Evolutionary conservation across 1,140 invertebrate genomes (phyloP).

Genomic region (Drosophila gunungcola): DNA sequence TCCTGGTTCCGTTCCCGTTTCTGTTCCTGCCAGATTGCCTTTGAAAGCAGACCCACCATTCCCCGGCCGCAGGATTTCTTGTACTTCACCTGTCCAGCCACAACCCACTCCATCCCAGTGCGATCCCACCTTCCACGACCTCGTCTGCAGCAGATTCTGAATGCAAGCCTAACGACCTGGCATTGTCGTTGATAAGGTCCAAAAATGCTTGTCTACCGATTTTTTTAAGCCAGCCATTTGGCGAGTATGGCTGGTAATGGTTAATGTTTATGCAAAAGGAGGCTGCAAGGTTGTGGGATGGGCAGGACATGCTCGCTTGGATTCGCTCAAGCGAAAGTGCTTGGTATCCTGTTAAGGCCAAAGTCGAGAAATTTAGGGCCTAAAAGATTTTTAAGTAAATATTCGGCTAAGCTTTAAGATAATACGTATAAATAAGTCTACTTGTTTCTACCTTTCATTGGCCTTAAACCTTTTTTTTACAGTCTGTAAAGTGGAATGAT

Average conservation of each 20-base stretch:
- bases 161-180: conserved; percentile 81
- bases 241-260: conserved; percentile 28
- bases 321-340: conserved; percentile 21
- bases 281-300: conserved; percentile 7
- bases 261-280: conserved; percentile 66
- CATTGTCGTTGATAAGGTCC: conserved; percentile 78
- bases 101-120: background rate
- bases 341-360: conserved; percentile 21
- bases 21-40: conserved; percentile 25
- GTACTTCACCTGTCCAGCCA: conserved; percentile 37
- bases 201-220: conserved; percentile 57
- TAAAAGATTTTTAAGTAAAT: conserved; percentile 6
- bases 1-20: conserved; percentile 21
- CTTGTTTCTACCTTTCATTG: background rate
- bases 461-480: background rate
- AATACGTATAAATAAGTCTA: background rate
- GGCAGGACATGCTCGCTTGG: conserved; percentile 5
- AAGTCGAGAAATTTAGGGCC: conserved; percentile 2
- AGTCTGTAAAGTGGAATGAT: background rate
- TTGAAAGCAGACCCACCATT: conserved; percentile 55
- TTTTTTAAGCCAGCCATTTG: conserved; percentile 25
- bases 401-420: conserved; percentile 22
- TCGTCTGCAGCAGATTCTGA: conserved; percentile 65
- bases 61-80: conserved; percentile 25
- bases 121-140: conserved; percentile 6